A percentile compares a stretch with the other conserved stretches of the same genome.
These are phyloP conservation scores for Dicaeum eximium DNA, from an alignment of 2,113 vertebrate species.

Conservation along the genomic window DNA sequence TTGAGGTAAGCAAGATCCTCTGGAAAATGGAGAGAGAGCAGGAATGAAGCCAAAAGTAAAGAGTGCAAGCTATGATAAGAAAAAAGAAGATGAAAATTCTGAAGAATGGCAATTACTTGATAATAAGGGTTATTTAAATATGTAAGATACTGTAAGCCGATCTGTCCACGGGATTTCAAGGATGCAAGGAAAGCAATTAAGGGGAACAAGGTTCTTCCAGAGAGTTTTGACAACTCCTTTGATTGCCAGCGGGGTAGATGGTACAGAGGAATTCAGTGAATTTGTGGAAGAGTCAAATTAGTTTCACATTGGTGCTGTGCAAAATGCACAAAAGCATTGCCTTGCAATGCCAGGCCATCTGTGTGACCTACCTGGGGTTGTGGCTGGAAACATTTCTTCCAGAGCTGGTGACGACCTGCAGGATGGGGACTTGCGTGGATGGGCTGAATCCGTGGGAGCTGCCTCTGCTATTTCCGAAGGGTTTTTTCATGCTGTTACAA, in stretches of 20 bases:
- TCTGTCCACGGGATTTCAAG: background rate
- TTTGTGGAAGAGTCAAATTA: background rate
- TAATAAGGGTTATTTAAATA: constrained; percentile 29
- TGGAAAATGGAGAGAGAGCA: constrained; percentile 24
- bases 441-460: background rate
- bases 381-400: background rate
- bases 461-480: background rate
- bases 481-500: background rate
- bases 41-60: constrained; percentile 17
- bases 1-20: constrained; percentile 24
- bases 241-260: background rate
- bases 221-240: constrained; percentile 3
- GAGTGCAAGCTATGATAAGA: constrained; percentile 30
- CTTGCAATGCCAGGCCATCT: background rate
- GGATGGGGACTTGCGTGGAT: accelerated
- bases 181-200: constrained; percentile 1
- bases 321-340: background rate
- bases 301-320: background rate
- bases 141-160: background rate
- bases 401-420: background rate
- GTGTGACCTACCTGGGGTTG: background rate
- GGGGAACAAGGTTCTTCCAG: background rate
- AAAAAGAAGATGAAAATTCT: constrained; percentile 4
- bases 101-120: constrained; percentile 21
- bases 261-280: background rate